Percentiles rank a stretch among this genome's conserved stretches.
phyloP scores from a whole-genome alignment of 2,888 invertebrate species.

The Plebejus argus region DNA sequence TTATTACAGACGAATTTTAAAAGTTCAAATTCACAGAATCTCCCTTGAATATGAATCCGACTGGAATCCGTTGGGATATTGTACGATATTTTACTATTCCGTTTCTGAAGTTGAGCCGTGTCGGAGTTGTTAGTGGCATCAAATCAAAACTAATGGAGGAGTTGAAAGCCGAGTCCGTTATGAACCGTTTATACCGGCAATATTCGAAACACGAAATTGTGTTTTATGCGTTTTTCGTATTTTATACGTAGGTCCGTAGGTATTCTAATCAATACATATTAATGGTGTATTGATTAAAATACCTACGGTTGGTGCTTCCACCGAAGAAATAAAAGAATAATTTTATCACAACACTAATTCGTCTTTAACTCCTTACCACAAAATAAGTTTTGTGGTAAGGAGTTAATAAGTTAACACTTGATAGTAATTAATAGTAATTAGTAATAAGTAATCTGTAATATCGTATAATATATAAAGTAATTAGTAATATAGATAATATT shows the following conservation, averaged over 20 bases:
- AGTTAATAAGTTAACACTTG: no score
- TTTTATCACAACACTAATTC: no score
- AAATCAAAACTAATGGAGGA: constrained; percentile 1
- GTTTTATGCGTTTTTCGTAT: neutral
- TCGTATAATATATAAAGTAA: no score
- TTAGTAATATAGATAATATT: no score
- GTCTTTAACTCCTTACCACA: no score
- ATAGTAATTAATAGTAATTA: no score
- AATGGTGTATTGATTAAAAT: neutral
- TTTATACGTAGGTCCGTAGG: no score
- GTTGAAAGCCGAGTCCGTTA: neutral
- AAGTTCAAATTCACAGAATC: neutral
- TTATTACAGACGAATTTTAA: neutral
- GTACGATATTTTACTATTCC: constrained; percentile 28
- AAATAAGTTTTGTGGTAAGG: no score
- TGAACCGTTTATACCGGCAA: neutral
- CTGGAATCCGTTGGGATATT: constrained; percentile 1
- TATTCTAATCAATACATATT: no score
- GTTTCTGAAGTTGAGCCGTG: constrained; percentile 16
- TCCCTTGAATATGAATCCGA: constrained; percentile 33
- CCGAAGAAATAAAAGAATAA: no score
- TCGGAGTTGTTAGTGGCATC: constrained; percentile 2
- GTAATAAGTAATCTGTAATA: no score
- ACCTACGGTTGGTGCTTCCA: neutral
- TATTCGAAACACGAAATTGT: neutral